Base-by-base conservation (phyloP, 2,888 invertebrate genomes). In the Thelaira solivaga region DNA sequence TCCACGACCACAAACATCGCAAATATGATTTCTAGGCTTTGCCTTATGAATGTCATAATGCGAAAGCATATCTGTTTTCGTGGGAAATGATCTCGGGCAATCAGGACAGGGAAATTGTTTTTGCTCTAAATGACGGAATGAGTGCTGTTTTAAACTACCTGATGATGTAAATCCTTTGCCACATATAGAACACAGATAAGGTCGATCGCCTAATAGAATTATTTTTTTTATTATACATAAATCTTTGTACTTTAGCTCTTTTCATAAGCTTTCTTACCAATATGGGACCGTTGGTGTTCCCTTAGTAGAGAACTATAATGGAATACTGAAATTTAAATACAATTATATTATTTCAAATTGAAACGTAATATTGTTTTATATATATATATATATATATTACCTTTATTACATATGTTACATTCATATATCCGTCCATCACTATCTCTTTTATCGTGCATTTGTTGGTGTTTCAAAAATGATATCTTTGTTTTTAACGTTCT, bases 341-440 rank as follows among this genome's bases (percentile, higher is more conserved):
- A 53, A 6, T 6, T 18, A 62, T 53, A 51, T 62, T 34, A n/a
- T n/a, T 39, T 18, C 11, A 34, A 16, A 34, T 20, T 8, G 5
- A 61, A 8, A 16, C n/a, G 13, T 5, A 16, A 22, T 16, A 10
- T 6, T 6, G 13, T 36, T 18, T 22, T 45, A 47, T 5, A 0
- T 34, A 1, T 13, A n/a, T n/a, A n/a, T n/a, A n/a, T n/a, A n/a
- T n/a, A n/a, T n/a, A n/a, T 47, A 10, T 41, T 72, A 78, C 78
- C 78, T 75, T 59, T 69, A 53, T 41, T 53, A 49, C 78, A 78
- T 36, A 78, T 65, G 47, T 75, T 74, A 65, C 78, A 75, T 45
- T 45, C 53, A 41, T 67, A 65, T 34, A 39, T 65, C 4, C 51
- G 57, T 24, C 31, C 75, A 55, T 71, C 51, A 16, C 16, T 36